Percentiles rank a stretch among this genome's conserved stretches.
Conservation (phyloP, 1,140 invertebrate genomes). For the Cataglyphis hispanica region DNA sequence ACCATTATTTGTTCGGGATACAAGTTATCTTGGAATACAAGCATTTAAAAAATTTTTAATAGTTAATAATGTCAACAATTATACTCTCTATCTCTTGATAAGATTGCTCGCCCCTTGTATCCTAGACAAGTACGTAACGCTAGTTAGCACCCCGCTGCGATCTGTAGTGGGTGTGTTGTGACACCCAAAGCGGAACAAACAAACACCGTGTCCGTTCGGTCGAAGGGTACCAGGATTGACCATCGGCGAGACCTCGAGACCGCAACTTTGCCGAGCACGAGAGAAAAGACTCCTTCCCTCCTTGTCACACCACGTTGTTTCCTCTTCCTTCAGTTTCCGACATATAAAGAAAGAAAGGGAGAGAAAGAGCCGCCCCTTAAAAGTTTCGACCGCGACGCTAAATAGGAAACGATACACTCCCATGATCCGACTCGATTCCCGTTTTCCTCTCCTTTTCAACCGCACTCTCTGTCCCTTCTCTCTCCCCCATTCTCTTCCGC, state of each 20-base stretch:
- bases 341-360: conserved; percentile 73
- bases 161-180: conserved; percentile 83
- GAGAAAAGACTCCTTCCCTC: conserved; percentile 67
- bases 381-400: conserved; percentile 74
- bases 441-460: conserved; percentile 56
- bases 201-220: conserved; percentile 81
- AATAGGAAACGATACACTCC: conserved; percentile 76
- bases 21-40: background rate
- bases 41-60: background rate
- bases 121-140: conserved; percentile 78
- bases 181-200: conserved; percentile 81
- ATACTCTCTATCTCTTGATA: too few relatives aligned
- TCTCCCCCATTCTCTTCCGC: conserved; percentile 68
- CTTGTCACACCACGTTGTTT: background rate
- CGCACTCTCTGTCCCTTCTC: conserved; percentile 16
- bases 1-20: background rate
- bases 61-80: background rate
- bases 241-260: conserved; percentile 72
- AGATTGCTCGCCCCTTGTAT: background rate
- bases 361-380: conserved; percentile 64
- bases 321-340: conserved; percentile 51
- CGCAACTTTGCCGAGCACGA: conserved; percentile 76
- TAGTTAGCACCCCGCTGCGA: conserved; percentile 82
- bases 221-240: conserved; percentile 71
- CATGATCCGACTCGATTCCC: conserved; percentile 71